phyloP scores from a whole-genome alignment of 2,113 vertebrate genomes.

The Rhadina sibilatrix region DNA sequence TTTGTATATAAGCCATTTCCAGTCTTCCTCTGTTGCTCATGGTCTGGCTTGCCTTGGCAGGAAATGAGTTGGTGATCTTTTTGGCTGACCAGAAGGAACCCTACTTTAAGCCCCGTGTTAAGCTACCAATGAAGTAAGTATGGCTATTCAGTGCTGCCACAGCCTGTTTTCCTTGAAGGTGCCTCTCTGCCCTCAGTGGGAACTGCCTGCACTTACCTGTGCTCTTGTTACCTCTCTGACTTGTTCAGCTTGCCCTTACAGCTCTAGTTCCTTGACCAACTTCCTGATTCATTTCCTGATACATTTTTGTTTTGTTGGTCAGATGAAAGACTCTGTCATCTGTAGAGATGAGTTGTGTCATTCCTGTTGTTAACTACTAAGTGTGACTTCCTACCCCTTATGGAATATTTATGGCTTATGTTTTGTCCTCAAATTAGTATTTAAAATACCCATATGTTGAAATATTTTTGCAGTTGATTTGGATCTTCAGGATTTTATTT shows the following conservation, averaged over 20 bases:
- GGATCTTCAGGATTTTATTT: background rate
- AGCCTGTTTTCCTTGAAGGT: background rate
- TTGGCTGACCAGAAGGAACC: conserved; percentile 90
- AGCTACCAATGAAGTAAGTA: conserved; percentile 79
- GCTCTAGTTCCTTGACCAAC: background rate
- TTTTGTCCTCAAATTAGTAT: background rate
- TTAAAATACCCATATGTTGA: background rate
- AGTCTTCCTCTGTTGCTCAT: background rate
- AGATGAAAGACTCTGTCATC: background rate
- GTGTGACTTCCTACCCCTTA: background rate
- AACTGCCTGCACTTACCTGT: background rate
- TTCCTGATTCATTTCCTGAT: background rate
- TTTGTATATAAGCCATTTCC: background rate
- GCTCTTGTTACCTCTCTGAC: background rate
- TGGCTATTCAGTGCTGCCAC: background rate
- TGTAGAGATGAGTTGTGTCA: background rate
- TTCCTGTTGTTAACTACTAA: background rate
- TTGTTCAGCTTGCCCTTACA: background rate
- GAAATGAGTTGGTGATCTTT: conserved; percentile 86
- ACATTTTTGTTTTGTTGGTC: background rate
- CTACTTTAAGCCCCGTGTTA: conserved; percentile 92
- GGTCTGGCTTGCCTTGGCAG: conserved; percentile 74
- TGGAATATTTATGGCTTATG: background rate
- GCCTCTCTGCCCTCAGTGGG: background rate
- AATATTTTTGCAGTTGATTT: background rate